Conservation (phyloP, 2,113 vertebrate species). For the Rhabdornis inornatus region DNA sequence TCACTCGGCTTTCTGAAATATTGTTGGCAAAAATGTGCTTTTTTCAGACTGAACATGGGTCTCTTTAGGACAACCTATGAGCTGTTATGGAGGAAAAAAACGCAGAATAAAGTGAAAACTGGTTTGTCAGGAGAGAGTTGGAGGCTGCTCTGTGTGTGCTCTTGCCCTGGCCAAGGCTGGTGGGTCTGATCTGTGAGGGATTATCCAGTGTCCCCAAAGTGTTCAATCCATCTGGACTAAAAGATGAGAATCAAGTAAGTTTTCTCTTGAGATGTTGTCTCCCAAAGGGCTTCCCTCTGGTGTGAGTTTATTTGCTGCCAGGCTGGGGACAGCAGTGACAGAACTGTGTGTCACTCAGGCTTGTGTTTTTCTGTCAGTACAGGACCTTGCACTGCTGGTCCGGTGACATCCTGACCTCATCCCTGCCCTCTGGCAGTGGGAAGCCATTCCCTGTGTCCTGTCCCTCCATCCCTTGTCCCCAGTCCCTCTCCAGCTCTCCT, state of each 20-base stretch:
- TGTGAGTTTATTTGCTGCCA: neutral
- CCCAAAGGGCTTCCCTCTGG: neutral
- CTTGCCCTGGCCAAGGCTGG: no score
- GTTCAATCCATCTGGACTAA: neutral
- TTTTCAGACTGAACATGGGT: accelerated
- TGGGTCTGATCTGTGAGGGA: neutral
- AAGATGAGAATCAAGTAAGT: neutral
- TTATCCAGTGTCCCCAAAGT: neutral
- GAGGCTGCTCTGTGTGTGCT: neutral
- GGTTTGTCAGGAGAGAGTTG: neutral
- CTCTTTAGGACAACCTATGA: neutral
- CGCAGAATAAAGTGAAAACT: neutral
- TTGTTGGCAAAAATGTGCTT: neutral
- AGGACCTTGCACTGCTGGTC: neutral
- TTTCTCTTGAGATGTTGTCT: accelerated
- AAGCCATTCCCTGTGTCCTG: neutral
- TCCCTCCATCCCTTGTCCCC: neutral
- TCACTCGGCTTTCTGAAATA: neutral
- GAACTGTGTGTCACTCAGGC: neutral
- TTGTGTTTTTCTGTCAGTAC: neutral
- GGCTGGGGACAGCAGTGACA: neutral
- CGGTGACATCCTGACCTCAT: accelerated
- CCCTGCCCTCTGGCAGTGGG: neutral
- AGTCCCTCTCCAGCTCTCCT: neutral
- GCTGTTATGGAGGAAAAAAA: neutral